These are phyloP conservation scores for Lasioglossum calceatum DNA, from an alignment of 2,888 invertebrate genomes.

Conservation along the genomic window DNA sequence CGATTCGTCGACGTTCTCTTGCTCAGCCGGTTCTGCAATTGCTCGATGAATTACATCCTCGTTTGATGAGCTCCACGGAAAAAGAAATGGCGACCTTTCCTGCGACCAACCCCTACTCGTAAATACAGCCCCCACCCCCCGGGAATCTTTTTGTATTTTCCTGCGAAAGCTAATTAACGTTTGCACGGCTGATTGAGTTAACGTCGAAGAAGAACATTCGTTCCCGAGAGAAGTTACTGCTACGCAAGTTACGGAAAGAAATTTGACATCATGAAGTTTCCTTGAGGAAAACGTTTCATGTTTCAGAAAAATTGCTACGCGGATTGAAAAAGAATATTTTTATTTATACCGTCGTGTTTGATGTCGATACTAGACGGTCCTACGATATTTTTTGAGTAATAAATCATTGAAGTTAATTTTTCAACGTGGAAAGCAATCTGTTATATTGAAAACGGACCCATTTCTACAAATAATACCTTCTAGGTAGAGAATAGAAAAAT, in stretches of 20 bases:
- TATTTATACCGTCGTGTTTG: too few species aligned
- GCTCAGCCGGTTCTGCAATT: neutral
- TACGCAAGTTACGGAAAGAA: neutral
- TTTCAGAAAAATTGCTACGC: neutral
- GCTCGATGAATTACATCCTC: slow-evolving; percentile 9
- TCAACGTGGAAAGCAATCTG: too few species aligned
- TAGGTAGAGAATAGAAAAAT: too few species aligned
- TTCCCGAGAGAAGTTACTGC: neutral
- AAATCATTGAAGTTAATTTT: too few species aligned
- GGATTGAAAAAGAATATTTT: too few species aligned
- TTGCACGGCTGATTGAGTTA: neutral
- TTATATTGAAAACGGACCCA: too few species aligned
- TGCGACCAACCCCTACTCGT: neutral
- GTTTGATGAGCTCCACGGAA: neutral
- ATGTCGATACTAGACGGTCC: too few species aligned
- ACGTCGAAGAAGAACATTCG: neutral
- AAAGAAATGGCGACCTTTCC: neutral
- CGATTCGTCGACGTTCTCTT: slow-evolving; percentile 18
- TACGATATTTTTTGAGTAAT: too few species aligned
- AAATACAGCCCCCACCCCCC: neutral
- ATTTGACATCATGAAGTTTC: neutral
- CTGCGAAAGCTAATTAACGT: neutral
- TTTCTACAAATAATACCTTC: too few species aligned
- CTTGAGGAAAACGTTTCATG: neutral
- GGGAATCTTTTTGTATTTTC: neutral